Evolutionary conservation across 2,888 invertebrate species (phyloP), one percentile per base, ranked within the genome.

Genomic region (Sceliomorpha sp.): DNA sequence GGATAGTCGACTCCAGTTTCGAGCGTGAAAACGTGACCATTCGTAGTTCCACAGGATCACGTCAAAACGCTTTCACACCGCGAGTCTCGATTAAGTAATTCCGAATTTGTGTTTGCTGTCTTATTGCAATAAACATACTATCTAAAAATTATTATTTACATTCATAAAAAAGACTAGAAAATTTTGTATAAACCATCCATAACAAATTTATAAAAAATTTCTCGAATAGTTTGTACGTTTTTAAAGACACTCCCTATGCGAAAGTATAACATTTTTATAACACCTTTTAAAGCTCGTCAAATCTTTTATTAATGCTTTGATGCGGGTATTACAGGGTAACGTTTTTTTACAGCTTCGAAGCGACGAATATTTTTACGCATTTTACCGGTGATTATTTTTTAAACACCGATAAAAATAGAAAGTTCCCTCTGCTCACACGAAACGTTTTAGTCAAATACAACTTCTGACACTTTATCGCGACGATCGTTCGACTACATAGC

Each of bases 11-110:
- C 67, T 71, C 75, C 69, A 60, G 45, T 66, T 62, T 70, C 45
- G 55, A 67, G 55, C 51, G 62, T 64, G n/a, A 53, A 62, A 77
- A 83, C 82, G 83, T 82, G 82, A 77, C 75, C 48, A 47, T 67
- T 63, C 72, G 69, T 51, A 58, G 62, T 68, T 78, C 67, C 34
- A 68, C 40, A 58, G 76, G 81, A 81, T 81, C 73, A 80, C 42
- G 44, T 70, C 64, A 53, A 39, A 15, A n/a, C 42, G 17, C 2
- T 5, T 2, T 20, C 20, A 29, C 17, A 20, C 6, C 15, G 40
- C 32, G 14, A 17, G 14, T 29, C 26, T 42, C 34, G 20, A 20
- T 34, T 4, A 29, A 37, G 10, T 34, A 40, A 58, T 58, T 58
- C 44, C 37, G 37, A 45, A 40, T 14, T 34, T 6, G 17, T 34